phyloP scores from a whole-genome alignment of 2,888 invertebrate genomes.

The Cataglyphis livida region DNA sequence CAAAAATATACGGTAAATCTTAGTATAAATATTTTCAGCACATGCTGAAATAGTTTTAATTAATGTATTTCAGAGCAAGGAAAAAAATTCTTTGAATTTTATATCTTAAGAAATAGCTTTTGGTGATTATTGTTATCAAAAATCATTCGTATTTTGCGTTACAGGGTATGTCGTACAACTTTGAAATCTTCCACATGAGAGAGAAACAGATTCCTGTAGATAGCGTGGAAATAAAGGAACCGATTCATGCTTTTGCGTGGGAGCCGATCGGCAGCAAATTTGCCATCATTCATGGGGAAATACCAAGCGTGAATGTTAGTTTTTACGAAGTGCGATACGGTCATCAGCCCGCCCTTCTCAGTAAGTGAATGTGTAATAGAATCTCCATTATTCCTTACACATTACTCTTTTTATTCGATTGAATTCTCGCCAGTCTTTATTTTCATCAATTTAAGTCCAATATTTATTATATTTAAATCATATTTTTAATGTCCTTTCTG shows the following conservation, averaged over 20 bases:
- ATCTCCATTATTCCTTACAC: background rate
- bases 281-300: constrained; percentile 98
- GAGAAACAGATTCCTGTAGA: constrained; percentile 99
- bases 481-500: constrained; percentile 36
- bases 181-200: constrained; percentile 99
- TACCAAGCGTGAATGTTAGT: constrained; percentile 93
- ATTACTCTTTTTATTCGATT: constrained; percentile 16
- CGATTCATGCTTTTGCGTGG: constrained; percentile 98
- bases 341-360: constrained; percentile 94
- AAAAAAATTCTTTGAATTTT: background rate
- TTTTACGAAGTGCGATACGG: constrained; percentile 97
- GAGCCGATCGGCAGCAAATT: constrained; percentile 99
- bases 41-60: background rate
- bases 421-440: background rate
- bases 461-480: background rate
- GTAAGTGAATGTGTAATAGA: constrained; percentile 87
- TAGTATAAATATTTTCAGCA: background rate
- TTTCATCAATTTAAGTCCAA: constrained; percentile 1
- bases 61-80: background rate
- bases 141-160: constrained; percentile 34
- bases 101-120: constrained; percentile 4
- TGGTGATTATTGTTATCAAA: background rate
- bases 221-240: constrained; percentile 97
- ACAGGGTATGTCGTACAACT: constrained; percentile 97
- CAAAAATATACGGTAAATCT: constrained; percentile 94